phyloP scores from a whole-genome alignment of 30 jellyfish, hydroid and myxozoan species.

The Turritopsis dohrnii region DNA sequence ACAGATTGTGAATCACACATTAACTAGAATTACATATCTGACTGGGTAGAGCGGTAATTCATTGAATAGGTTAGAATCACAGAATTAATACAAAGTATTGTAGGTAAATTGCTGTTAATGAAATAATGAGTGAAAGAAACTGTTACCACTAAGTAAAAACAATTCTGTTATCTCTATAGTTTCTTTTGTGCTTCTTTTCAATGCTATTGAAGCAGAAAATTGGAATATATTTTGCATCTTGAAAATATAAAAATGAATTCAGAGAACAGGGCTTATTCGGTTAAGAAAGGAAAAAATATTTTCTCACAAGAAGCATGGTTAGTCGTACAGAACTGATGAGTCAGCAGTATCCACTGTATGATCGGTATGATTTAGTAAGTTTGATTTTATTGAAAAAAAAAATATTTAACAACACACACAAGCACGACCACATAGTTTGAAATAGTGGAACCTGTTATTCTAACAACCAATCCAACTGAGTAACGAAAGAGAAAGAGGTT shows the following conservation, averaged over 20 bases:
- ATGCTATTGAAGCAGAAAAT: too few relatives aligned
- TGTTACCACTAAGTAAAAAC: not conserved
- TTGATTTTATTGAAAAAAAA: not conserved
- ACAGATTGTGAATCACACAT: too few relatives aligned
- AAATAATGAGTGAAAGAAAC: not conserved
- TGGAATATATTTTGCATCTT: not conserved
- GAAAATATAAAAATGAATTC: not conserved
- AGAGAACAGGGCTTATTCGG: not conserved
- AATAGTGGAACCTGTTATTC: too few relatives aligned
- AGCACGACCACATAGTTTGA: too few relatives aligned
- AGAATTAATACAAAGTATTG: not conserved
- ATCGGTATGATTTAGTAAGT: not conserved
- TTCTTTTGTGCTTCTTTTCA: not conserved
- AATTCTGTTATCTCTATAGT: not conserved
- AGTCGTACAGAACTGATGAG: not conserved
- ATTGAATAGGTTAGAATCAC: not conserved
- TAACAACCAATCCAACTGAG: too few relatives aligned
- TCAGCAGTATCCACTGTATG: not conserved
- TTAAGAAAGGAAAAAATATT: not conserved
- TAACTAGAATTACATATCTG: not conserved
- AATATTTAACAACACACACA: not conserved
- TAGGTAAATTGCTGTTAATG: not conserved
- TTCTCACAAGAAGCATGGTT: not conserved
- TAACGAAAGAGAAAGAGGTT: too few relatives aligned
- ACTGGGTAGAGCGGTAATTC: not conserved